These are phyloP conservation scores for Peromyscus californicus DNA, from an alignment of 2,113 vertebrate species.

Conservation along the genomic window DNA sequence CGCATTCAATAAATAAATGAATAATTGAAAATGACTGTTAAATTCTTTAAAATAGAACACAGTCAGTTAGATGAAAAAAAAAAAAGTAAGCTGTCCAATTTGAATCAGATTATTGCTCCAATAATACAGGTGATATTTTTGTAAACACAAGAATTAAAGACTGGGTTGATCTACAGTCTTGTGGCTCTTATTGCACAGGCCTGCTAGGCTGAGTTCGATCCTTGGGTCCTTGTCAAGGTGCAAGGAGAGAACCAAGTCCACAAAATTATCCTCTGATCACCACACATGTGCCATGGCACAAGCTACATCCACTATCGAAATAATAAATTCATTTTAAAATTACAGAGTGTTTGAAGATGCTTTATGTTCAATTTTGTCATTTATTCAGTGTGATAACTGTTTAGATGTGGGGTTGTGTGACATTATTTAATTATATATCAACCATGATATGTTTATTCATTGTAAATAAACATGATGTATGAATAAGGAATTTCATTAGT, in stretches of 20 bases:
- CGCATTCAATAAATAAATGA: neutral
- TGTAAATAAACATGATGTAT: neutral
- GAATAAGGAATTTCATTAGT: neutral
- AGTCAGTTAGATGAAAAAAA: conserved; percentile 12
- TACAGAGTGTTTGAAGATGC: neutral
- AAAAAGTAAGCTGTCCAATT: conserved; percentile 1
- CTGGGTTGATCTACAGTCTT: neutral
- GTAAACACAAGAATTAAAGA: conserved; percentile 28
- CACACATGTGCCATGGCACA: neutral
- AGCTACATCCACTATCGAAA: neutral
- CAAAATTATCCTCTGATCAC: neutral
- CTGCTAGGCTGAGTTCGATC: neutral
- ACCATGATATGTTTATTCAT: neutral
- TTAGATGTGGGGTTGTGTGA: neutral
- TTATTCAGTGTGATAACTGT: neutral
- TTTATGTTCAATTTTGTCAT: neutral
- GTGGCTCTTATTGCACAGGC: neutral
- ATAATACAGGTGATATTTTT: conserved; percentile 63
- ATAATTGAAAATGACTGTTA: conserved; percentile 67
- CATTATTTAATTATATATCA: neutral
- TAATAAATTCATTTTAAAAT: neutral
- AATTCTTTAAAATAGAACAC: conserved; percentile 54
- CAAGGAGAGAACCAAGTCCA: neutral
- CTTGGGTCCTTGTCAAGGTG: neutral
- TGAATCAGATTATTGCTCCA: conserved; percentile 32